These are phyloP conservation scores for Trichacis sp. DNA, from an alignment of 2,888 invertebrate genomes.

Conservation along the genomic window DNA sequence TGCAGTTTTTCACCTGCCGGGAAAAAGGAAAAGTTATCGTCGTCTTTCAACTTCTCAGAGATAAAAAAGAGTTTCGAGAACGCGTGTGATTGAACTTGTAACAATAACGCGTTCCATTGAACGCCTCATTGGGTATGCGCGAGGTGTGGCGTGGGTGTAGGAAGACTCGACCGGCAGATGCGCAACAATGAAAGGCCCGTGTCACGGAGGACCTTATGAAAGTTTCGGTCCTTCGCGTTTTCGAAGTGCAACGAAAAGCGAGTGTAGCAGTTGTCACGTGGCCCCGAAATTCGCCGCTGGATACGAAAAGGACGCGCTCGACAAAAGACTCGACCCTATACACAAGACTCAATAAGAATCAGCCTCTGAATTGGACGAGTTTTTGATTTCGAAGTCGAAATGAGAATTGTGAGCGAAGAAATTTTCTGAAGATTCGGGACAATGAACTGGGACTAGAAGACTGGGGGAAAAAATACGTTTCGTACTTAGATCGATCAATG, in stretches of 20 bases:
- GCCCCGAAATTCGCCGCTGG: constrained; percentile 28
- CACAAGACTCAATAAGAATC: neutral
- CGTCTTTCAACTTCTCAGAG: no score
- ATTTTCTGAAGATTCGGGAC: neutral
- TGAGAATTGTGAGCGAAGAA: neutral
- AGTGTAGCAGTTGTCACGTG: constrained; percentile 21
- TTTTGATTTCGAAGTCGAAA: constrained; percentile 27
- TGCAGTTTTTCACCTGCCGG: no score
- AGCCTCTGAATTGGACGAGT: constrained; percentile 5
- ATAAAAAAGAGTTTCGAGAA: neutral
- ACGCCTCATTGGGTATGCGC: constrained; percentile 32
- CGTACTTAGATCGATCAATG: neutral
- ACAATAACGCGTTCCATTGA: neutral
- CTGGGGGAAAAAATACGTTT: neutral
- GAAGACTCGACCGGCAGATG: constrained; percentile 35
- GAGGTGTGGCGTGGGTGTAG: constrained; percentile 31
- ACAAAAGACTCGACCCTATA: constrained; percentile 13
- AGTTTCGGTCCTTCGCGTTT: constrained; percentile 18
- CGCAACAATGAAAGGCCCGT: constrained; percentile 35
- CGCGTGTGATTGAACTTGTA: neutral
- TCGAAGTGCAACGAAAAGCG: constrained; percentile 9
- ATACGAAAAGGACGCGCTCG: constrained; percentile 25
- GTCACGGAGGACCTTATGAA: constrained; percentile 11
- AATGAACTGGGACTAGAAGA: neutral
- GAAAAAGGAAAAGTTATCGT: no score